Evolutionary conservation across 2,113 vertebrate genomes (phyloP).

Genomic region (Cettia cetti): DNA sequence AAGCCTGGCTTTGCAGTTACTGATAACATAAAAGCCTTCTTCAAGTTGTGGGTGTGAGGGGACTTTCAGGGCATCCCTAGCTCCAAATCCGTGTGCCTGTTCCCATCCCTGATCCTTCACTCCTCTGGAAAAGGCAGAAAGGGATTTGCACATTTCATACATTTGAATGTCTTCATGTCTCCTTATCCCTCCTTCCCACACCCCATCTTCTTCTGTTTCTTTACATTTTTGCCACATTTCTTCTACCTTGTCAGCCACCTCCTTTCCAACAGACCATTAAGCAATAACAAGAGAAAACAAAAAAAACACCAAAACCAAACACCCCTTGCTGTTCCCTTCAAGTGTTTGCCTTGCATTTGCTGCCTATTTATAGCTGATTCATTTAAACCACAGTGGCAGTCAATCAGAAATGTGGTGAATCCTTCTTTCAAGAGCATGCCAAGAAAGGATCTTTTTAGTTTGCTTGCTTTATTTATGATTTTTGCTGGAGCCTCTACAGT

Average conservation of each 20-base stretch:
- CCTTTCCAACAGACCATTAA: background rate
- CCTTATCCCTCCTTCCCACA: background rate
- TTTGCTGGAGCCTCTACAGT: background rate
- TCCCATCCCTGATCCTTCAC: background rate
- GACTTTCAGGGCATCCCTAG: background rate
- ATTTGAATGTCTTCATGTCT: background rate
- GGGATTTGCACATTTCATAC: rapidly evolving
- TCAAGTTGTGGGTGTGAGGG: background rate
- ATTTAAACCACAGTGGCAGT: conserved; percentile 33
- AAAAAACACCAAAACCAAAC: background rate
- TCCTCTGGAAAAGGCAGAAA: background rate
- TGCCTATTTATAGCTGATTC: conserved; percentile 58
- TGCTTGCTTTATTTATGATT: background rate
- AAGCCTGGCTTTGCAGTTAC: background rate
- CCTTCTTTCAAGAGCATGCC: conserved; percentile 39
- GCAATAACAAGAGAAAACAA: conserved; percentile 25
- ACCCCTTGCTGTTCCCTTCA: background rate
- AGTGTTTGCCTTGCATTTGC: conserved; percentile 33
- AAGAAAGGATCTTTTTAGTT: conserved; percentile 22
- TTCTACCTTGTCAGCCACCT: background rate
- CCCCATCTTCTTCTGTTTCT: background rate
- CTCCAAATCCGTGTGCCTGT: too few species aligned
- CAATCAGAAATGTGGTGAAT: conserved; percentile 58
- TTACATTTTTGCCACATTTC: background rate
- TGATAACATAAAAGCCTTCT: background rate